Conservation (phyloP, 2,888 invertebrate species). For the Orthosia gracilis region DNA sequence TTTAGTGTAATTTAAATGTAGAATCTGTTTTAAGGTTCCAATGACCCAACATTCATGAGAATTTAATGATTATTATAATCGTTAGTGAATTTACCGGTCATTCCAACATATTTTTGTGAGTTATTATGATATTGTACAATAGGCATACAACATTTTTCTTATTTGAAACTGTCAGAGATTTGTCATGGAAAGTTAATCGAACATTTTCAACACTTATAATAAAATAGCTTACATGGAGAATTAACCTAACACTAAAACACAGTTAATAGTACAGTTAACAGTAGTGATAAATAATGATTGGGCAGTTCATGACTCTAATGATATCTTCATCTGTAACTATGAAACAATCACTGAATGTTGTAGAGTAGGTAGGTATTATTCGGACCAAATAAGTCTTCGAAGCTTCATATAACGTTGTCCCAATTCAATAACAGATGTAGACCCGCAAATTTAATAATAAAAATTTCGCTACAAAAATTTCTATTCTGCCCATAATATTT, state of each 20-base stretch:
- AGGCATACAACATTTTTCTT: background rate
- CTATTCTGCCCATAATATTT: conserved; percentile 48
- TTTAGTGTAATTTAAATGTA: background rate
- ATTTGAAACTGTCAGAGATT: conserved; percentile 12
- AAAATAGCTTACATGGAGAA: conserved; percentile 65
- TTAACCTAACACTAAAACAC: conserved; percentile 58
- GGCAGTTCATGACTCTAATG: conserved; percentile 29
- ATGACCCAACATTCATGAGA: background rate
- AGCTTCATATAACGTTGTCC: conserved; percentile 43
- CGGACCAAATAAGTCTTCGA: conserved; percentile 25
- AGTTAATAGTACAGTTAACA: conserved; percentile 41
- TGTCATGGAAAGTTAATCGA: conserved; percentile 58
- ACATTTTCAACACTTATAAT: conserved; percentile 38
- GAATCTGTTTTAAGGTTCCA: background rate
- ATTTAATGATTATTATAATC: background rate
- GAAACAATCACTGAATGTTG: conserved; percentile 33
- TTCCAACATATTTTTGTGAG: background rate
- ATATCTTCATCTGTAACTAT: background rate
- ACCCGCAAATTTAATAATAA: conserved; percentile 15
- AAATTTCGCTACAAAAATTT: conserved; percentile 28
- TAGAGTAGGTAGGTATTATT: background rate
- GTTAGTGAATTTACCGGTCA: too few relatives aligned
- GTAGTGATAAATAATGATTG: conserved; percentile 41
- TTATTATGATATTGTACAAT: background rate
- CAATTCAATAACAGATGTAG: conserved; percentile 37